Evolutionary conservation across 2,888 invertebrate genomes (phyloP), one percentile per base, ranked within the genome.

Genomic region (Julus scandinavius): DNA sequence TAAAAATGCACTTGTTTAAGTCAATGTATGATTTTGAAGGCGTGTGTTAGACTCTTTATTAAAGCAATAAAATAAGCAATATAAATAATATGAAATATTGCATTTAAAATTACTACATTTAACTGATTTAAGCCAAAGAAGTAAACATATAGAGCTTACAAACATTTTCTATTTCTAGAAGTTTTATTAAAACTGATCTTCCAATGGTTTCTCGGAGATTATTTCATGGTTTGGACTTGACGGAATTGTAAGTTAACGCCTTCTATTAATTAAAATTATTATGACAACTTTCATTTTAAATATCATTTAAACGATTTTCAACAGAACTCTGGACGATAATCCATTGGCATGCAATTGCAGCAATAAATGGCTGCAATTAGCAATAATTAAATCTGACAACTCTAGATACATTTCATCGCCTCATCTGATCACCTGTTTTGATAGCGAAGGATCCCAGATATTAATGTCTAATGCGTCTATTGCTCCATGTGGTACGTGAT

Each of bases 301-400:
- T 20, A 41, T 7, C 45, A 20, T 41, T 17, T 38, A 6, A 4
- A 84, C 20, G 2, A 41, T 84, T 84, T 84, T 84, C 11, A 15
- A 41, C 84, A 88, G 88, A 88, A 20, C 13, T 38, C 54, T 88
- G 38, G 63, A 86, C n/a, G 63, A 41, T 9, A 88, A 88, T 88
- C 88, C 63, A 40, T 63, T 88, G 29, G 40, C 86, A 38, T 88
- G 88, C 72, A 86, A 88, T 58, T 88, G 88, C 63, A 86, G 88
- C 63, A 63, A 17, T 38, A 86, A 86, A 45, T 88, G 88, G 88
- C 38, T 88, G 54, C 88, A 88, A 87, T 38, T 29, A 9, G 45
- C 6, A 13, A n/a, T 29, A 20, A 54, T 29, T 49, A 54, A 58
- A 11, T 41, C 85, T 80, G 15, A 17, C 17, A 87, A 40, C n/a